Conservation (phyloP, 2,797 vertebrate genomes). For the Discoglossus pictus region DNA sequence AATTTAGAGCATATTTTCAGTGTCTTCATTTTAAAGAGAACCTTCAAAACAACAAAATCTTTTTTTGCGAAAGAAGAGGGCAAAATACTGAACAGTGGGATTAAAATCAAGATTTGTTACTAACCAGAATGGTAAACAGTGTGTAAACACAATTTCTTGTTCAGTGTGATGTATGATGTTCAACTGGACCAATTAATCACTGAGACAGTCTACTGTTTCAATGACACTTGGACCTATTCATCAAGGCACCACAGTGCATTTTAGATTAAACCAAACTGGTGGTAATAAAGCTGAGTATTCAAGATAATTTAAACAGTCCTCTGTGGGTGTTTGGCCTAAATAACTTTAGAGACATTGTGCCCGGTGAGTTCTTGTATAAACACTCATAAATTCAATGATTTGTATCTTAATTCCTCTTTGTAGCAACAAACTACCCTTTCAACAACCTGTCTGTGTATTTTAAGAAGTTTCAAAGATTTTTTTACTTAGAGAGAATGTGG, state of each 20-base stretch:
- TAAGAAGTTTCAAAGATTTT: no score
- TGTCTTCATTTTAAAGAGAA: conserved; percentile 3
- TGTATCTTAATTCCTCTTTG: background rate
- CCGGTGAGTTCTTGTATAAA: background rate
- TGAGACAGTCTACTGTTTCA: conserved; percentile 37
- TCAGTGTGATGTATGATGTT: conserved; percentile 36
- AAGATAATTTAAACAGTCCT: conserved; percentile 13
- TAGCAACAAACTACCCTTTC: no score
- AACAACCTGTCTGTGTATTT: no score
- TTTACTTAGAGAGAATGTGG: no score
- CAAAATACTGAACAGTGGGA: conserved; percentile 22
- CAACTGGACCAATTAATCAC: conserved; percentile 38
- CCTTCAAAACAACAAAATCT: background rate
- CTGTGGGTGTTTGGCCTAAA: background rate
- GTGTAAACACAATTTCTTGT: conserved; percentile 34
- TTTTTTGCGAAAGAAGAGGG: conserved; percentile 14
- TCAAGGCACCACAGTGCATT: conserved; percentile 38
- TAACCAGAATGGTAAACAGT: conserved; percentile 44
- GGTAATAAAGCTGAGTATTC: conserved; percentile 2
- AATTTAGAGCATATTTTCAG: background rate
- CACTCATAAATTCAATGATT: conserved; percentile 8
- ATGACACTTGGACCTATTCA: conserved; percentile 35
- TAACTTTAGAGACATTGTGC: background rate
- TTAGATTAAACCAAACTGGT: conserved; percentile 33
- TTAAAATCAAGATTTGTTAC: conserved; percentile 37